These are phyloP conservation scores for Xenus cinereus DNA, from an alignment of 2,113 vertebrate genomes.

Conservation along the genomic window DNA sequence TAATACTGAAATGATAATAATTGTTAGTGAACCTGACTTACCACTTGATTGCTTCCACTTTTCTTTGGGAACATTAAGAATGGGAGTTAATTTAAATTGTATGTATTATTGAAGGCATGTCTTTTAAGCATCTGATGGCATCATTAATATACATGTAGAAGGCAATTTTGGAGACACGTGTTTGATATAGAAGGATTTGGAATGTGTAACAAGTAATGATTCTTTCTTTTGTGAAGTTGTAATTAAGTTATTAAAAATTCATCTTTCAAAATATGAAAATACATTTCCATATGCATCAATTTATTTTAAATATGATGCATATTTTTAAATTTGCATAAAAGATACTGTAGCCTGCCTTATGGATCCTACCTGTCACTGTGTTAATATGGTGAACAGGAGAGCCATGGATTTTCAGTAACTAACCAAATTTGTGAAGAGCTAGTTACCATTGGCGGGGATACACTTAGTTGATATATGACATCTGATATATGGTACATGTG, in stretches of 20 bases:
- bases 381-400: neutral
- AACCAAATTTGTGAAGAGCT: neutral
- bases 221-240: constrained; percentile 36
- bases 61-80: constrained; percentile 39
- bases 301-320: constrained; percentile 15
- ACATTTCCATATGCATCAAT: neutral
- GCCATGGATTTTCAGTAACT: neutral
- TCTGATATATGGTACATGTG: too few relatives aligned
- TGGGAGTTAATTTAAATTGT: constrained; percentile 58
- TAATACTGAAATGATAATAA: constrained; percentile 27
- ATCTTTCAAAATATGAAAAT: constrained; percentile 41
- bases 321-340: neutral
- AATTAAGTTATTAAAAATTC: constrained; percentile 62
- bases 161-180: constrained; percentile 41
- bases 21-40: constrained; percentile 32
- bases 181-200: constrained; percentile 3
- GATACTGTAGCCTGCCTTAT: neutral
- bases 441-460: neutral
- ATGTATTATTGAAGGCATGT: constrained; percentile 59
- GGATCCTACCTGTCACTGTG: neutral
- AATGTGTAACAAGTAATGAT: constrained; percentile 33
- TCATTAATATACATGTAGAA: constrained; percentile 38
- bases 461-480: too few relatives aligned
- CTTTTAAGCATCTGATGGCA: constrained; percentile 32
- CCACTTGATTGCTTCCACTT: constrained; percentile 32